These are phyloP conservation scores for Patella vulgata DNA, from an alignment of 1,140 invertebrate species.

Conservation along the genomic window DNA sequence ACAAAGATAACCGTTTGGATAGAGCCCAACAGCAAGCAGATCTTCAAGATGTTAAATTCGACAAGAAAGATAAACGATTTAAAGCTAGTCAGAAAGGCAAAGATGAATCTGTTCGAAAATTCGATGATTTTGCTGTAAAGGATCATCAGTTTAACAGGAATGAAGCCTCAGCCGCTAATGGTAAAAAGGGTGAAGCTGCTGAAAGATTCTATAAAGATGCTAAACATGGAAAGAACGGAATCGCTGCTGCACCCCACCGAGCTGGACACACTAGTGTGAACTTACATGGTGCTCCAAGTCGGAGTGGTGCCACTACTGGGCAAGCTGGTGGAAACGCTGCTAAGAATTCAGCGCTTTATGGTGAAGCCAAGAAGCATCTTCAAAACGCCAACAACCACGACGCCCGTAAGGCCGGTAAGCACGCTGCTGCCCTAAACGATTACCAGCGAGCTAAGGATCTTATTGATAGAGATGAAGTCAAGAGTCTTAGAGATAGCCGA, in stretches of 20 bases:
- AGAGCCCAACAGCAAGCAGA: constrained; percentile 20
- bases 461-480: constrained; percentile 19
- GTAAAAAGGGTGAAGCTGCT: constrained; percentile 6
- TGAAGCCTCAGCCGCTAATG: constrained; percentile 18
- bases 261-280: constrained; percentile 2
- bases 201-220: constrained; percentile 28
- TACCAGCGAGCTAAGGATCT: constrained; percentile 22
- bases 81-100: constrained; percentile 17
- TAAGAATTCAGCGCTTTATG: constrained; percentile 16
- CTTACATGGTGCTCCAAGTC: neutral
- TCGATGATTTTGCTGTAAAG: constrained; percentile 25
- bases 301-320: constrained; percentile 1
- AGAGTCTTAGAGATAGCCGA: constrained; percentile 20
- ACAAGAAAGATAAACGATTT: constrained; percentile 24
- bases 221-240: neutral
- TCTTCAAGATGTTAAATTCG: constrained; percentile 18
- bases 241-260: neutral
- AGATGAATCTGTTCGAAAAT: constrained; percentile 21
- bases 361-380: constrained; percentile 18
- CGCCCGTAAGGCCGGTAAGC: constrained; percentile 6
- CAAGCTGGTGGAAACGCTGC: constrained; percentile 15
- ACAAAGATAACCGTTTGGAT: constrained; percentile 20
- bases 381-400: constrained; percentile 18
- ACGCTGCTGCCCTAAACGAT: constrained; percentile 19
- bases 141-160: constrained; percentile 15